Evolutionary conservation across 2,797 vertebrate genomes (phyloP).

Genomic region (Epinephelus coioides): DNA sequence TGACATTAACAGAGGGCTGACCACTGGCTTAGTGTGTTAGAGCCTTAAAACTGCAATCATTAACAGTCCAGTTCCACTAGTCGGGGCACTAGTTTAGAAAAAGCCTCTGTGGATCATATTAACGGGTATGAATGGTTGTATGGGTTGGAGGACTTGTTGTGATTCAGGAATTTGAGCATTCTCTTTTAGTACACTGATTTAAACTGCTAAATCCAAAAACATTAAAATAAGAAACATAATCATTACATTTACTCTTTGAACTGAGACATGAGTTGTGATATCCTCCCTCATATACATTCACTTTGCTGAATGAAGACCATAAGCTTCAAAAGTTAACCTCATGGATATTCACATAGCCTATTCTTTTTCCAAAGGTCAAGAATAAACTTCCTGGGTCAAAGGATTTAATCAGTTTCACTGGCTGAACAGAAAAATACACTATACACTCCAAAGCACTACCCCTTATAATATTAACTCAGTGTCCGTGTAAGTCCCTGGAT

Average conservation of each 20-base stretch:
- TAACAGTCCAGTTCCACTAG: no score
- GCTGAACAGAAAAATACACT: background rate
- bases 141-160: no score
- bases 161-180: background rate
- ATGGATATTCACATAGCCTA: background rate
- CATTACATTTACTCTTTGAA: background rate
- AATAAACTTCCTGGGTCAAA: background rate
- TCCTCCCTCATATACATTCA: background rate
- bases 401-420: background rate
- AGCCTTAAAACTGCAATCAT: no score
- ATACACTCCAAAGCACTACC: background rate
- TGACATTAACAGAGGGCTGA: no score
- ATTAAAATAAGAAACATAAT: background rate
- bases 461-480: background rate
- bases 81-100: no score
- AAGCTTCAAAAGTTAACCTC: background rate
- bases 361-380: slow-evolving; percentile 1
- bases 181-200: background rate
- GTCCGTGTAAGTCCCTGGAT: background rate
- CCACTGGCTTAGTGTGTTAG: no score
- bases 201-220: background rate
- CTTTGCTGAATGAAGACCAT: background rate
- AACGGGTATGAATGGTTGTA: no score
- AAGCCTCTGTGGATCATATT: no score
- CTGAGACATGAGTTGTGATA: background rate